phyloP scores from a whole-genome alignment of 2,888 invertebrate genomes.

The Electrophaes corylata region DNA sequence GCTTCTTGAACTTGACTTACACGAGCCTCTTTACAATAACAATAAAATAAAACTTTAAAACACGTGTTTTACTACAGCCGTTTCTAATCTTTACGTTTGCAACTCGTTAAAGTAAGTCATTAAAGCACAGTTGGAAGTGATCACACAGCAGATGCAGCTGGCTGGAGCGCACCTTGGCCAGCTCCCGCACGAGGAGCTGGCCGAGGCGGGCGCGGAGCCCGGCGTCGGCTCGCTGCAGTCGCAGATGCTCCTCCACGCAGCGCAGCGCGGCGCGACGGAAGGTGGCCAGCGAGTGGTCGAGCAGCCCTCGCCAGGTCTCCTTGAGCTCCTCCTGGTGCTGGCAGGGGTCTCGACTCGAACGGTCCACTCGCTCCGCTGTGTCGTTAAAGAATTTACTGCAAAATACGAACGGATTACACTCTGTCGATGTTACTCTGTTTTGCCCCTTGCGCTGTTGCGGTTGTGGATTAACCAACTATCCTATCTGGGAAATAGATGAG shows the following conservation, averaged over 20 bases:
- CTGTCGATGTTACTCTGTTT: too few relatives aligned
- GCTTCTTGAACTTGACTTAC: too few relatives aligned
- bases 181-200: constrained; percentile 39
- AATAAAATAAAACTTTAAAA: too few relatives aligned
- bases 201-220: constrained; percentile 32
- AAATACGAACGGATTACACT: neutral
- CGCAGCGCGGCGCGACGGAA: constrained; percentile 40
- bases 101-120: constrained; percentile 40
- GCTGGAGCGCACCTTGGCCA: constrained; percentile 37
- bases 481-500: too few relatives aligned
- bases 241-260: constrained; percentile 38
- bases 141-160: constrained; percentile 52
- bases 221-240: neutral
- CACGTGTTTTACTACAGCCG: neutral
- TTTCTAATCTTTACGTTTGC: neutral
- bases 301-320: constrained; percentile 47
- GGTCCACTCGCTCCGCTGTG: constrained; percentile 33
- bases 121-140: constrained; percentile 50
- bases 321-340: constrained; percentile 45
- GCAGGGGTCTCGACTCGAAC: constrained; percentile 44
- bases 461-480: too few relatives aligned
- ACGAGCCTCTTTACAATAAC: too few relatives aligned
- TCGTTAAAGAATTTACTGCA: constrained; percentile 44
- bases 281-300: constrained; percentile 40
- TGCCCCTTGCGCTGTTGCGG: too few relatives aligned